These are phyloP conservation scores for Mixornis gularis DNA, from an alignment of 2,113 vertebrate species.

Conservation along the genomic window DNA sequence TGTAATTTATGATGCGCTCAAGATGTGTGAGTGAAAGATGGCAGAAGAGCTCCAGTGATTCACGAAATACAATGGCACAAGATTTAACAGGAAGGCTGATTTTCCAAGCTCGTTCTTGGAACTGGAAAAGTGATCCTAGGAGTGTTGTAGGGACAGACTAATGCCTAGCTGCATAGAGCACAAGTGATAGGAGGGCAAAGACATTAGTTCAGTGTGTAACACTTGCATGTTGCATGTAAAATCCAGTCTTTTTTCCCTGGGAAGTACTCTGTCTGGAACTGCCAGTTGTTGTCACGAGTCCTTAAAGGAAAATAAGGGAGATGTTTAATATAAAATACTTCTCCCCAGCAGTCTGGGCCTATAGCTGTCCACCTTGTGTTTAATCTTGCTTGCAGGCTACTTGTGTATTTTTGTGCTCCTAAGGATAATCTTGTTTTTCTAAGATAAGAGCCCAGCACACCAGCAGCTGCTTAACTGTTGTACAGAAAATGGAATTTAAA, in stretches of 20 bases:
- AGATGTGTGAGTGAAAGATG: not conserved
- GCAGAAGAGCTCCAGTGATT: not conserved
- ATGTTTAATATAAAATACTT: not conserved
- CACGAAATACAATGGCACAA: rapidly evolving
- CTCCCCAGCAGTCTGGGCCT: not conserved
- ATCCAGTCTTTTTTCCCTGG: not conserved
- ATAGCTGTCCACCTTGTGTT: not conserved
- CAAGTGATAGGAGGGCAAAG: not conserved
- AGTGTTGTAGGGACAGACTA: not conserved
- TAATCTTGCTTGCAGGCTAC: not conserved
- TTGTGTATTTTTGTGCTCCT: not conserved
- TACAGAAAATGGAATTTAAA: not conserved
- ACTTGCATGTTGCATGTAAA: not conserved
- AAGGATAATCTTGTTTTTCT: not conserved
- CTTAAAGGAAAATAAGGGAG: not conserved
- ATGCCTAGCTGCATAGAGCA: not conserved
- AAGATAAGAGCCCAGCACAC: not conserved
- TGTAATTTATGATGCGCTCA: not conserved
- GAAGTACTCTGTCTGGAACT: not conserved
- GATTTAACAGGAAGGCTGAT: not conserved
- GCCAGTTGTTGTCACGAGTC: not conserved
- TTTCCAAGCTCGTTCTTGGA: not conserved
- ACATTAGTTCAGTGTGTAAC: rapidly evolving
- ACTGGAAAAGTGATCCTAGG: not conserved
- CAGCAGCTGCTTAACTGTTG: not conserved